Evolutionary conservation across 2,888 invertebrate species (phyloP).

Genomic region (Pollenia angustigena): DNA sequence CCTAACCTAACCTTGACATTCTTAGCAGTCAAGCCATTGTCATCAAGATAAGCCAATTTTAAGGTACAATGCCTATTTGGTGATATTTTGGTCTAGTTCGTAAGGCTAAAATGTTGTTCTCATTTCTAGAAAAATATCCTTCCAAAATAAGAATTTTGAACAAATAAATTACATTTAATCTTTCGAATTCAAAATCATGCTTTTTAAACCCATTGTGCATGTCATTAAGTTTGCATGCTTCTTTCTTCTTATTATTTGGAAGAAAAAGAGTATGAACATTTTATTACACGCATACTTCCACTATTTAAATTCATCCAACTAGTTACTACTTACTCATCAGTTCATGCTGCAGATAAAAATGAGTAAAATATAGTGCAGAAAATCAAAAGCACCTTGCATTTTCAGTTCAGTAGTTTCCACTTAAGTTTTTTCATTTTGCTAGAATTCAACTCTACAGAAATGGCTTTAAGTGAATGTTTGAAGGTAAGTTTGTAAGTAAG

Average conservation of each 20-base stretch:
- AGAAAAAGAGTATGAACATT: slow-evolving; percentile 51
- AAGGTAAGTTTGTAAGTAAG: slow-evolving; percentile 20
- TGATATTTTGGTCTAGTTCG: too few relatives aligned
- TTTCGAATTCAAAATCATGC: background rate
- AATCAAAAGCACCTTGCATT: slow-evolving; percentile 68
- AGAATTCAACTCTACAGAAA: slow-evolving; percentile 1
- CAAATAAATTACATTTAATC: too few relatives aligned
- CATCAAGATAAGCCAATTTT: too few relatives aligned
- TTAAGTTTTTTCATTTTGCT: background rate
- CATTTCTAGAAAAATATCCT: too few relatives aligned
- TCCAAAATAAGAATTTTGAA: too few relatives aligned
- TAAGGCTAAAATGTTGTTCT: too few relatives aligned
- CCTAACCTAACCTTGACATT: too few relatives aligned
- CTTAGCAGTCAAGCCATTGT: too few relatives aligned
- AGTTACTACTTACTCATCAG: slow-evolving; percentile 29
- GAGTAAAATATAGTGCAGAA: slow-evolving; percentile 7
- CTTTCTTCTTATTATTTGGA: background rate
- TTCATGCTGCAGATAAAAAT: slow-evolving; percentile 40
- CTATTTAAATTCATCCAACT: slow-evolving; percentile 52
- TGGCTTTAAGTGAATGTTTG: background rate
- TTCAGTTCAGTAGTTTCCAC: slow-evolving; percentile 44
- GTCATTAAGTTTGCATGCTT: slow-evolving; percentile 28
- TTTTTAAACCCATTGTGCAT: slow-evolving; percentile 28
- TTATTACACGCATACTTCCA: slow-evolving; percentile 65
- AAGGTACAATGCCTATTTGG: too few relatives aligned